phyloP scores from a whole-genome alignment of 2,888 invertebrate species.

The Choreutis nemorana region DNA sequence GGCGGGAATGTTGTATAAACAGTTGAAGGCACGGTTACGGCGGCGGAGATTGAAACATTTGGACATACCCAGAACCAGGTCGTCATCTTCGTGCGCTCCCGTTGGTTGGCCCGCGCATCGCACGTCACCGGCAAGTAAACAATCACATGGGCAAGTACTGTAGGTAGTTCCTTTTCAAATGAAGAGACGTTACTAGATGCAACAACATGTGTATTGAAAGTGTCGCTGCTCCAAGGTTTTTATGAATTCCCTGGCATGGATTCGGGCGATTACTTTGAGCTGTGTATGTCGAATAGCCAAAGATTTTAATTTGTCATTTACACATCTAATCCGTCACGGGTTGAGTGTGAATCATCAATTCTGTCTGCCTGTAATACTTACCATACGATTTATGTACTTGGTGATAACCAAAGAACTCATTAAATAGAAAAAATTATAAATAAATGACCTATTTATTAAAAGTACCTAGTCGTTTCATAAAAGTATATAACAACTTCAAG shows the following conservation, averaged over 20 bases:
- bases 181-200: slow-evolving; percentile 39
- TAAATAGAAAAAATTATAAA: too few relatives aligned
- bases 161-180: slow-evolving; percentile 32
- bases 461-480: too few relatives aligned
- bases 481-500: too few relatives aligned
- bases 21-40: too few relatives aligned
- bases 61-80: slow-evolving; percentile 54
- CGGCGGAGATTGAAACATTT: slow-evolving; percentile 1
- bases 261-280: slow-evolving; percentile 35
- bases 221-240: slow-evolving; percentile 36
- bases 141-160: slow-evolving; percentile 24
- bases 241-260: slow-evolving; percentile 54
- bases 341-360: too few relatives aligned
- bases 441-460: too few relatives aligned
- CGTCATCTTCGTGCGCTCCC: slow-evolving; percentile 30
- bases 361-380: too few relatives aligned
- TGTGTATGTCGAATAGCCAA: slow-evolving; percentile 39
- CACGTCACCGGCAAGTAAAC: slow-evolving; percentile 24
- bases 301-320: too few relatives aligned
- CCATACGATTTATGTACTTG: too few relatives aligned
- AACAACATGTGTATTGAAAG: slow-evolving; percentile 39
- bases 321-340: too few relatives aligned
- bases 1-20: slow-evolving; percentile 10
- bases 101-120: slow-evolving; percentile 41
- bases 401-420: too few relatives aligned